Evolutionary conservation across 1,140 invertebrate genomes (phyloP), one percentile per base, ranked within the genome.

Genomic region (Holotrichia oblita): DNA sequence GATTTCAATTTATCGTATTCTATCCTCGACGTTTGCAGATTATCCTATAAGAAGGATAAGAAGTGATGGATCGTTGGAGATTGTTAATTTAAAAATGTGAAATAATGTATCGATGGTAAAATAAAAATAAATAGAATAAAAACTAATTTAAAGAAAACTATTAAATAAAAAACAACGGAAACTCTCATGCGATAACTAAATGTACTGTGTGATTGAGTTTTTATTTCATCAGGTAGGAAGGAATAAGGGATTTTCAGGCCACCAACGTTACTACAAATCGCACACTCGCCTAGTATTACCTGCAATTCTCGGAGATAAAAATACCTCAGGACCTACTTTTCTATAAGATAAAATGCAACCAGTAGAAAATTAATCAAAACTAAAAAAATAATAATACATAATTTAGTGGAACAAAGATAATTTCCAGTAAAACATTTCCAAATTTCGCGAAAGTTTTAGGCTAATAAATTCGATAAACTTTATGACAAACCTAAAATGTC

Each of bases 1-100:
- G 87, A 86, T 84, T 87, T 89, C 73, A 89, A 83, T 79, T 87
- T 89, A 78, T 89, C 89, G 22, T 90, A 87, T 83, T 91, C 90
- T 74, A 86, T 87, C 79, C 88, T 88, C 73, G 91, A 88, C 2
- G 87, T 88, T 80, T 89, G 88, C 83, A 91, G 87, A 81, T 91
- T 91, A 73, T 91, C 90, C 90, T 91, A 83, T 74, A 78, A 78
- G 17, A 8, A 59, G 6, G 20, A 10, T 20, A 34, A 17, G 20
- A 24, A 69, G 22, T 69, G 22, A 69, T 69, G 22, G 72, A 17
- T 61, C 72, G 44, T 73, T 24, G n/a, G 7, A 42, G 7, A 34
- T 34, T 34, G 27, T 34, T 34, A 34, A 34, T 34, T 44, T 48
- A 48, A 14, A 69, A 69, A 69, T 69, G 3, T 34, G 22, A 55